These are phyloP conservation scores for Lydus trimaculatus DNA, from an alignment of 2,888 invertebrate species.

Conservation along the genomic window DNA sequence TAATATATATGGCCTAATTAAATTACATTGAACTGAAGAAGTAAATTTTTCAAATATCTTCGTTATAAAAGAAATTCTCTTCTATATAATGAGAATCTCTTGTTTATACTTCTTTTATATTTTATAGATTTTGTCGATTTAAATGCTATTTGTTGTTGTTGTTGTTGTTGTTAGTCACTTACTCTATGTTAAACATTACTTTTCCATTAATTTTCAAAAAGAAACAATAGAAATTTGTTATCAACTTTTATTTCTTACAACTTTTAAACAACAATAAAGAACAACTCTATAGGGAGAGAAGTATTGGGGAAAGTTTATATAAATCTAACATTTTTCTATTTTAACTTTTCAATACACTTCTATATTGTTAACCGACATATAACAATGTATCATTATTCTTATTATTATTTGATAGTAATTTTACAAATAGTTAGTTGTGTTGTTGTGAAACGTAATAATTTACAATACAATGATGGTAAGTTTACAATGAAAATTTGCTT, in stretches of 20 bases:
- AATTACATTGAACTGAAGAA: background rate
- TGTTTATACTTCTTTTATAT: no score
- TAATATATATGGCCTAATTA: background rate
- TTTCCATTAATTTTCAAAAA: background rate
- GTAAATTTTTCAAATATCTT: background rate
- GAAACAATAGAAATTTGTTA: conserved; percentile 4
- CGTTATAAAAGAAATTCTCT: background rate
- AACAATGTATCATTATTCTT: background rate
- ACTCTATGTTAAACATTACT: background rate
- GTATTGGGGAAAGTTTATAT: background rate
- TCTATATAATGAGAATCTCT: background rate
- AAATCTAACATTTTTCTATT: background rate
- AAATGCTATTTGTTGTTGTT: background rate
- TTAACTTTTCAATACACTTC: background rate
- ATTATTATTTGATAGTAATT: background rate
- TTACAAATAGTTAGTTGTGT: background rate
- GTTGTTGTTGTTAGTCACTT: background rate
- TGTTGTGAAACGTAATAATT: background rate
- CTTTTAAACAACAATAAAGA: no score
- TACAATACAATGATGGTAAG: background rate
- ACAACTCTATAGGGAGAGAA: background rate
- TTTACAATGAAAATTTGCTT: background rate
- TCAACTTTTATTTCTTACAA: background rate
- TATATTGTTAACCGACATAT: background rate
- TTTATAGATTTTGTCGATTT: no score